A percentile compares a stretch with the other conserved stretches of the same genome.
phyloP scores from a whole-genome alignment of 2,797 vertebrate species.

The Scomberomorus guttatus region DNA sequence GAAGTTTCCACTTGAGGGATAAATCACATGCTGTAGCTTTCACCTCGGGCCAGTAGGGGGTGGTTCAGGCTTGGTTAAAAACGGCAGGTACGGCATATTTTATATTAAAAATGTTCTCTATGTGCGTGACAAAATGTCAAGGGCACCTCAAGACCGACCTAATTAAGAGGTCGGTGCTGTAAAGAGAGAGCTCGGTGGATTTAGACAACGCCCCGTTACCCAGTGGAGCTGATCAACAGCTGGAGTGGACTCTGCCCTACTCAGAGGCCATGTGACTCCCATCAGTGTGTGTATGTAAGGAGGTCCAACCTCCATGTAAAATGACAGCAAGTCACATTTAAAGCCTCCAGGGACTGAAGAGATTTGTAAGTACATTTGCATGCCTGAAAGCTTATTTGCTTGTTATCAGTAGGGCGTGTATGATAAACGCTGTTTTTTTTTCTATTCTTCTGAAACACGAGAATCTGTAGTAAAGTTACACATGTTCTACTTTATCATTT shows the following conservation, averaged over 20 bases:
- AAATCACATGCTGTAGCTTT: neutral
- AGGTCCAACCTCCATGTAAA: conserved; percentile 24
- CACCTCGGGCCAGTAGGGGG: conserved; percentile 5
- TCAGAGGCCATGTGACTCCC: conserved; percentile 43
- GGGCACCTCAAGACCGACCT: conserved; percentile 13
- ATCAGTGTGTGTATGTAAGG: conserved; percentile 32
- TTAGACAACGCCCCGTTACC: conserved; percentile 39
- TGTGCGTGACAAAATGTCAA: conserved; percentile 19
- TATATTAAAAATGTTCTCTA: neutral
- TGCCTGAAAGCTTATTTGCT: neutral
- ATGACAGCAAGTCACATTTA: conserved; percentile 51
- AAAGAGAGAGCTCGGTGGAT: conserved; percentile 1
- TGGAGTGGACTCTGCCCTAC: conserved; percentile 78
- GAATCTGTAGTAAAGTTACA: neutral
- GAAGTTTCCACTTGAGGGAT: neutral
- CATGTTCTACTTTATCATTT: neutral
- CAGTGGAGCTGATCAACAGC: conserved; percentile 34
- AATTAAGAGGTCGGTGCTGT: conserved; percentile 8
- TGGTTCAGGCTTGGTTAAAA: neutral
- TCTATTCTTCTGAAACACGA: neutral
- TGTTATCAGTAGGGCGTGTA: neutral
- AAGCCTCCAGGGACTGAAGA: conserved; percentile 35
- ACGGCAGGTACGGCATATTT: conserved; percentile 15
- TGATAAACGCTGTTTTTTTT: neutral
- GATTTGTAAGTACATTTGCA: conserved; percentile 66